Conservation (phyloP, 2,113 vertebrate species). For the Sebastes fasciatus region DNA sequence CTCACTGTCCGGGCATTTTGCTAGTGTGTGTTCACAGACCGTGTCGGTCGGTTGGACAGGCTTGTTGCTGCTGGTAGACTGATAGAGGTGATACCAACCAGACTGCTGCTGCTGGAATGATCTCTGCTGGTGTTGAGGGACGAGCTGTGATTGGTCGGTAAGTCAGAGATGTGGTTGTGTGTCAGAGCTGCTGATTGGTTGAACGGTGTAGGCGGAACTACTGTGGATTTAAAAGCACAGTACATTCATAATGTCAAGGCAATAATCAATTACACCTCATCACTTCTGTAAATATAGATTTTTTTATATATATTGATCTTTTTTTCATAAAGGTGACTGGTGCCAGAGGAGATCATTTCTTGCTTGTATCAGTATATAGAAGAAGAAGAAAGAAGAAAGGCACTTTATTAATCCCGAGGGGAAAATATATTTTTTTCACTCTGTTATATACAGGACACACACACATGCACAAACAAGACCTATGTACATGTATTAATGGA, state of each 20-base stretch:
- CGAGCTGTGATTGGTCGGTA: constrained; percentile 61
- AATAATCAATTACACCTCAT: not conserved
- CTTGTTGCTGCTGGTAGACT: constrained; percentile 34
- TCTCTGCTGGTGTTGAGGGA: constrained; percentile 22
- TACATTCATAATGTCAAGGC: not conserved
- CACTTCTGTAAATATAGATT: not conserved
- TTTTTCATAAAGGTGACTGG: not conserved
- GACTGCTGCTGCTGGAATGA: constrained; percentile 43
- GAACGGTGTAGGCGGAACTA: constrained; percentile 19
- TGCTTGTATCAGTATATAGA: not conserved
- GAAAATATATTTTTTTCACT: too few relatives aligned
- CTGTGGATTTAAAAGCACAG: constrained; percentile 75
- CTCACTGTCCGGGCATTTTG: constrained; percentile 60
- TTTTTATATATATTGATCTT: not conserved
- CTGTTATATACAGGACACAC: too few relatives aligned
- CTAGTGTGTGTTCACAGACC: not conserved
- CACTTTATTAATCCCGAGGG: too few relatives aligned
- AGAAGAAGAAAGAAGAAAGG: too few relatives aligned
- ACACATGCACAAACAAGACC: too few relatives aligned
- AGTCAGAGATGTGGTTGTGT: constrained; percentile 21
- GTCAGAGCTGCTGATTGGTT: constrained; percentile 71
- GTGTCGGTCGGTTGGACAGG: not conserved
- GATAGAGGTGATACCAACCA: not conserved
- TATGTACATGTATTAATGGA: too few relatives aligned
- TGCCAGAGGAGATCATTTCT: not conserved